phyloP scores from a whole-genome alignment of 2,888 invertebrate genomes.

The Hirtodrosophila duncani region DNA sequence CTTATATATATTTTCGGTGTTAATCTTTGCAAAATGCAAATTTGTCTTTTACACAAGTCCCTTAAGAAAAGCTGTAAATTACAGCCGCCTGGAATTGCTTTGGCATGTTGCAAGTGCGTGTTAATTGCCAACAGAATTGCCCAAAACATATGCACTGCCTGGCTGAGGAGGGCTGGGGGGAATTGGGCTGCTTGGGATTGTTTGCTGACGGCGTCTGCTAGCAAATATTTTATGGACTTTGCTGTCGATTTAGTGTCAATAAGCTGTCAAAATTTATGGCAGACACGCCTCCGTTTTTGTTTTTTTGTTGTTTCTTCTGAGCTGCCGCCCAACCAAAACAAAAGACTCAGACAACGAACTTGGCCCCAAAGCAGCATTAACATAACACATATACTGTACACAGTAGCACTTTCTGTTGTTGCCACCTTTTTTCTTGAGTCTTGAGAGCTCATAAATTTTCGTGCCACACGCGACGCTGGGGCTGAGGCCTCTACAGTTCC shows the following conservation, averaged over 20 bases:
- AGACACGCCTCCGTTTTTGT: slow-evolving; percentile 49
- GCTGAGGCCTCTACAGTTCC: neutral
- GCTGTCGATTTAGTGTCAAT: slow-evolving; percentile 60
- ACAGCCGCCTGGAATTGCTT: too few species aligned
- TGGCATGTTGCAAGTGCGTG: slow-evolving; percentile 50
- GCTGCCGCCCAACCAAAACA: slow-evolving; percentile 42
- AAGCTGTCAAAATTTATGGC: slow-evolving; percentile 68
- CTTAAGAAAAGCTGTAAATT: too few species aligned
- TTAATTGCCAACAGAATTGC: slow-evolving; percentile 43
- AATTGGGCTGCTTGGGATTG: slow-evolving; percentile 9
- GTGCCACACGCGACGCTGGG: slow-evolving; percentile 65
- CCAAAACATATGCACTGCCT: slow-evolving; percentile 2
- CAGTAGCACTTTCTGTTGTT: slow-evolving; percentile 64
- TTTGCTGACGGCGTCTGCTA: too few species aligned
- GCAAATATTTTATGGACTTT: slow-evolving; percentile 7
- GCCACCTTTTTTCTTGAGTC: slow-evolving; percentile 27
- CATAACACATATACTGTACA: slow-evolving; percentile 49
- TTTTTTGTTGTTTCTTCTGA: too few species aligned
- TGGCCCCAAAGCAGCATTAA: slow-evolving; percentile 28
- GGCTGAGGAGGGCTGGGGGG: slow-evolving; percentile 4
- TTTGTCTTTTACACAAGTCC: too few species aligned
- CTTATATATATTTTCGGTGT: slow-evolving; percentile 58
- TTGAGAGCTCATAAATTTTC: slow-evolving; percentile 56
- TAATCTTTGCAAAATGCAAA: slow-evolving; percentile 16
- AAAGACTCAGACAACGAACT: slow-evolving; percentile 62